Conservation (phyloP, 2,888 invertebrate species). For the Halictus ligatus region DNA sequence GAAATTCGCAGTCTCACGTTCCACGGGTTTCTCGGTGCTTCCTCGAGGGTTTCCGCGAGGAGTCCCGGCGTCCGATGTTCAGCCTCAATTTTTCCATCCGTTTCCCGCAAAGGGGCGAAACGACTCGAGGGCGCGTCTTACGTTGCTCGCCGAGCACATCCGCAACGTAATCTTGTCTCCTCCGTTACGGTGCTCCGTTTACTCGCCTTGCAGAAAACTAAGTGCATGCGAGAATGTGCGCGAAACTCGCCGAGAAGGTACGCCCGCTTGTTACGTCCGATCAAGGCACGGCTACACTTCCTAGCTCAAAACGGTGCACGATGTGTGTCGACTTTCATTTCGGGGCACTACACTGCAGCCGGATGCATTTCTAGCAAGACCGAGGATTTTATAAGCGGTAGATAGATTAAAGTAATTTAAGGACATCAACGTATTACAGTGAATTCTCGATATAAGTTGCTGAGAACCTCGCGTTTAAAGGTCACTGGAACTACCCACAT, state of each 20-base stretch:
- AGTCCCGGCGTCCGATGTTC: neutral
- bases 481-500: too few species aligned
- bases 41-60: slow-evolving; percentile 1
- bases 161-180: slow-evolving; percentile 42
- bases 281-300: neutral
- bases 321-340: neutral
- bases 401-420: too few species aligned
- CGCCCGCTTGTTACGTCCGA: neutral
- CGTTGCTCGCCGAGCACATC: neutral
- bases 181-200: slow-evolving; percentile 27
- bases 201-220: neutral
- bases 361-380: neutral
- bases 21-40: neutral
- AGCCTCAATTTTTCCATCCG: slow-evolving; percentile 27
- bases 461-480: too few species aligned
- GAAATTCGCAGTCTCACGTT: slow-evolving; percentile 1
- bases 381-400: too few species aligned
- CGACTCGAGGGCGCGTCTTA: slow-evolving; percentile 7
- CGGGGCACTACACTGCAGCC: neutral
- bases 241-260: neutral
- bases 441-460: too few species aligned
- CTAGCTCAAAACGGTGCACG: neutral
- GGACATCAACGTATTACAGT: too few species aligned
- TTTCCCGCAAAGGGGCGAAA: slow-evolving; percentile 26
- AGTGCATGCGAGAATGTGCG: neutral